phyloP scores from a whole-genome alignment of 2,113 vertebrate species.

The Protobothrops flavoviridis region DNA sequence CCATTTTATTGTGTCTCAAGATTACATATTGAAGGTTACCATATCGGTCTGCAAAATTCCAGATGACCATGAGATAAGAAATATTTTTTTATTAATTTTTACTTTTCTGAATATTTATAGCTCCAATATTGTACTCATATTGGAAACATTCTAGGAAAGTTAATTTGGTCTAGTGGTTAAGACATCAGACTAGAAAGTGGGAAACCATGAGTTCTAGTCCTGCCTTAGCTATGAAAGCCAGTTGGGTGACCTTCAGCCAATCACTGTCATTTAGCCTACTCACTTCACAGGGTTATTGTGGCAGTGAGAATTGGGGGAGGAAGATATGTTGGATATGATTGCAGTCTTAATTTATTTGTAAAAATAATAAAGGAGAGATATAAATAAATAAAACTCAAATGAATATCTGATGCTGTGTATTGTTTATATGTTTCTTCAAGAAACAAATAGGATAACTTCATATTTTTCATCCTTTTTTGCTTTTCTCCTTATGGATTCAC shows the following conservation, averaged over 20 bases:
- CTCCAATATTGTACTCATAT: neutral
- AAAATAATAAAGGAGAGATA: neutral
- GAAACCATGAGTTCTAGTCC: neutral
- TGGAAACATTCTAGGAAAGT: neutral
- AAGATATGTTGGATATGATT: neutral
- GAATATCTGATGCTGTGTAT: neutral
- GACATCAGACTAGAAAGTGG: neutral
- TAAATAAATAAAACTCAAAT: neutral
- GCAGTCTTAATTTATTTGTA: neutral
- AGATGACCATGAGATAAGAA: neutral
- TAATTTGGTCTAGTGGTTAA: neutral
- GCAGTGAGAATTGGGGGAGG: neutral
- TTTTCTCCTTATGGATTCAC: neutral
- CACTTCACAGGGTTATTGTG: neutral
- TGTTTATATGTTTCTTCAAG: neutral
- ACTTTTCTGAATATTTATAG: neutral
- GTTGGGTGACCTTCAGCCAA: neutral
- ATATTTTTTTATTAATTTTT: neutral
- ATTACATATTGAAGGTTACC: neutral
- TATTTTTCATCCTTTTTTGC: neutral
- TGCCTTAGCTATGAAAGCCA: neutral
- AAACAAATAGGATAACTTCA: neutral
- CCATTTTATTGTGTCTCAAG: neutral
- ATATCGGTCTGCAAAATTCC: neutral
- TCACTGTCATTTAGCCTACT: neutral